phyloP scores from a whole-genome alignment of 2,888 invertebrate genomes.

The Alsophila aescularia region DNA sequence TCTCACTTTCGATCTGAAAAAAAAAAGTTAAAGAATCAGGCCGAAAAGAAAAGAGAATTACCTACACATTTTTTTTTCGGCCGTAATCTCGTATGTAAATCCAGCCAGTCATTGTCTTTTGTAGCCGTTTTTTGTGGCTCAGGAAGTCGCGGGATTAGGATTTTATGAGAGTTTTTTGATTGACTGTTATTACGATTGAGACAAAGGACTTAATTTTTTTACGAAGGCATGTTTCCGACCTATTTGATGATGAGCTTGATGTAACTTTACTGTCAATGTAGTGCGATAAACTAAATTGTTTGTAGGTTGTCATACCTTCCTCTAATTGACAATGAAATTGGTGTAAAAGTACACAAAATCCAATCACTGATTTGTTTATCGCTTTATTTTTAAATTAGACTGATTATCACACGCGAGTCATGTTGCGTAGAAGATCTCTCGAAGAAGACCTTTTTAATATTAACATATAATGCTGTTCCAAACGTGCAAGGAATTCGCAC shows the following conservation, averaged over 20 bases:
- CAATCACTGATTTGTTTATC: no score
- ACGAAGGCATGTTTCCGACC: slow-evolving; percentile 11
- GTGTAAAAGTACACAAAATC: no score
- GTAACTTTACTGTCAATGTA: background rate
- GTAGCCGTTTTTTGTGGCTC: slow-evolving; percentile 50
- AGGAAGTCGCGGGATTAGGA: slow-evolving; percentile 67
- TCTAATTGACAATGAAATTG: no score
- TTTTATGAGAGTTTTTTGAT: slow-evolving; percentile 52
- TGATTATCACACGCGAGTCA: no score
- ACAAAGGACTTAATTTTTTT: slow-evolving; percentile 32
- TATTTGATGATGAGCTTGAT: background rate
- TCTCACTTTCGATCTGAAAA: slow-evolving; percentile 72
- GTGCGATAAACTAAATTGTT: background rate
- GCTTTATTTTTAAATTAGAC: no score
- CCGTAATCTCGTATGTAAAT: slow-evolving; percentile 77
- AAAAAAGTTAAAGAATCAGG: slow-evolving; percentile 40
- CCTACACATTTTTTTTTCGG: slow-evolving; percentile 50
- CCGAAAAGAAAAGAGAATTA: slow-evolving; percentile 34
- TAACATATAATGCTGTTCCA: background rate
- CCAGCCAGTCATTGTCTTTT: slow-evolving; percentile 76
- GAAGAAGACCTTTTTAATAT: no score
- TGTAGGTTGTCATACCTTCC: no score
- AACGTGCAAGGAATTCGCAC: slow-evolving; percentile 63
- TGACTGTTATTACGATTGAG: slow-evolving; percentile 39
- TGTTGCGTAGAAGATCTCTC: no score